Evolutionary conservation across 2,797 vertebrate species (phyloP).

Genomic region (Tangara arthus): DNA sequence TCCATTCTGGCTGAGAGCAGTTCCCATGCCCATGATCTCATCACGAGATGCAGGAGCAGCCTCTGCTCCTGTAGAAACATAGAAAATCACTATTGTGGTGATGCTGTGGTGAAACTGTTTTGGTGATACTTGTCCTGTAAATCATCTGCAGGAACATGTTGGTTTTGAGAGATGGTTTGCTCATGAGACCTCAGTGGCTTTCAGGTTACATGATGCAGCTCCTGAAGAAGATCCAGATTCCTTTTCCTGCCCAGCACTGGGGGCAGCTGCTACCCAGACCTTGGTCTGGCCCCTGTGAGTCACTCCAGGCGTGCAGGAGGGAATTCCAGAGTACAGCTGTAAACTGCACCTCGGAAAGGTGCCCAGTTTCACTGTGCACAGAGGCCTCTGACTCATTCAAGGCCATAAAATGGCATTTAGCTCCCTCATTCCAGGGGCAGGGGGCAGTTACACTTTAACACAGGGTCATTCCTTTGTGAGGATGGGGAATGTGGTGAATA

Average conservation of each 20-base stretch:
- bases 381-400: not conserved
- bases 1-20: not conserved
- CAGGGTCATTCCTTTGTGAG: not conserved
- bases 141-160: not conserved
- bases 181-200: not conserved
- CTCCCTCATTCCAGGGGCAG: not conserved
- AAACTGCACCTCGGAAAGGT: not conserved
- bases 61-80: not conserved
- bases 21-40: not conserved
- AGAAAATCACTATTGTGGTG: not conserved
- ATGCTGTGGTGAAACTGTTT: not conserved
- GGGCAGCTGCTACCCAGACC: not conserved
- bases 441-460: slow-evolving; percentile 54
- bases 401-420: not conserved
- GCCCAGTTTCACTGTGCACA: not conserved
- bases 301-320: not conserved
- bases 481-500: not conserved
- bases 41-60: not conserved
- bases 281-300: not conserved
- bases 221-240: not conserved
- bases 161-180: not conserved
- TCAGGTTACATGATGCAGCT: not conserved
- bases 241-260: not conserved
- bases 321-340: not conserved
- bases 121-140: not conserved